Percentiles rank a stretch among this genome's conserved stretches.
Conservation (phyloP, 2,797 vertebrate genomes). For the Varecia variegata region DNA sequence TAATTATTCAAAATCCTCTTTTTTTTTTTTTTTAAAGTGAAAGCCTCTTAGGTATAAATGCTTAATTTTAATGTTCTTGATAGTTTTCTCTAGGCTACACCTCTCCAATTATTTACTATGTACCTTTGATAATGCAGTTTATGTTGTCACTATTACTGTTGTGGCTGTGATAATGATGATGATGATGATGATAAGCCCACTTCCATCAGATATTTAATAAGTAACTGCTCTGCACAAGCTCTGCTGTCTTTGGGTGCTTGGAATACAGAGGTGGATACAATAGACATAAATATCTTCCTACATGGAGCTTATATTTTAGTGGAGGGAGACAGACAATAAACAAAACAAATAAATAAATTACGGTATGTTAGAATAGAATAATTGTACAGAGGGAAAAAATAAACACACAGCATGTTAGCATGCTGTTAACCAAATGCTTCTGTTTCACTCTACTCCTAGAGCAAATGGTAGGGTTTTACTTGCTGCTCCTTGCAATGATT, state of each 20-base stretch:
- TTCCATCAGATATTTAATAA: background rate
- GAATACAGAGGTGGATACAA: background rate
- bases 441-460: background rate
- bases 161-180: background rate
- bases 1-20: background rate
- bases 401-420: background rate
- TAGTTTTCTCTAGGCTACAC: background rate
- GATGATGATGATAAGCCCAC: background rate
- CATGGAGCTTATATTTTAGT: background rate
- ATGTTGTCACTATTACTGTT: background rate
- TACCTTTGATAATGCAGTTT: background rate
- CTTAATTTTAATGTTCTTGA: background rate
- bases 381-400: background rate
- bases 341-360: background rate
- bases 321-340: background rate
- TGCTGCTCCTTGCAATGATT: background rate
- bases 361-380: background rate
- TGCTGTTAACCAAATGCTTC: background rate
- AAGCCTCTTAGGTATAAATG: background rate
- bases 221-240: background rate
- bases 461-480: background rate
- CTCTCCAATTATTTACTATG: background rate
- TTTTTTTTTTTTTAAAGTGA: background rate
- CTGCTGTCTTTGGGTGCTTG: background rate
- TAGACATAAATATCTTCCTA: background rate